phyloP scores from a whole-genome alignment of 2,113 vertebrate genomes.

The Chunga burmeisteri region DNA sequence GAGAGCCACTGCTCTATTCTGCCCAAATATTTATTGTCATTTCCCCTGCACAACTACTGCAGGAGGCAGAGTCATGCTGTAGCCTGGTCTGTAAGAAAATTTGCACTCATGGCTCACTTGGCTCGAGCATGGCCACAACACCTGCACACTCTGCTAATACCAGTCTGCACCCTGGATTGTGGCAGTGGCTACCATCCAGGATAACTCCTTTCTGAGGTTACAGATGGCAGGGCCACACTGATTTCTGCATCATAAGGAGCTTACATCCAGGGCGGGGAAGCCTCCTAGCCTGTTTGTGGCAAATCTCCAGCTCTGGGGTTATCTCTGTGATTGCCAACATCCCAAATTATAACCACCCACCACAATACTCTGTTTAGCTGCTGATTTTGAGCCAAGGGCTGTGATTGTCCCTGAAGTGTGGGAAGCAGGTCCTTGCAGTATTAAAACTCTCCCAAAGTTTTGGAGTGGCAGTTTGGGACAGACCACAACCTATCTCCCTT shows the following conservation, averaged over 20 bases:
- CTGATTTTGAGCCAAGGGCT: not conserved
- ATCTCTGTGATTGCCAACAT: not conserved
- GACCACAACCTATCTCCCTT: not conserved
- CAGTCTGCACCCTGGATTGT: not conserved
- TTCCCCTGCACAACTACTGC: not conserved
- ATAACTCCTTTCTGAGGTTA: not conserved
- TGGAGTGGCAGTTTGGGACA: not conserved
- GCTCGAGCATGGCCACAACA: not conserved
- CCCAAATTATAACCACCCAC: not conserved
- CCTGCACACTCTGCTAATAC: not conserved
- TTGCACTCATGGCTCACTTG: not conserved
- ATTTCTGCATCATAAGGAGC: not conserved
- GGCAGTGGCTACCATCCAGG: not conserved
- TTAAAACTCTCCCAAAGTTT: not conserved
- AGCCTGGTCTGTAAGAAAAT: not conserved
- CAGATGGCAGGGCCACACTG: not conserved
- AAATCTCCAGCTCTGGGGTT: not conserved
- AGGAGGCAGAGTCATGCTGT: not conserved
- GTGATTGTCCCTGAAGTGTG: not conserved
- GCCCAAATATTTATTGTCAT: not conserved
- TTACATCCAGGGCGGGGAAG: not conserved
- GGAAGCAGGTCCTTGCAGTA: not conserved
- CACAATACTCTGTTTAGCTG: not conserved
- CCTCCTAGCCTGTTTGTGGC: not conserved
- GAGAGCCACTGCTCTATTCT: not conserved